phyloP scores from a whole-genome alignment of 2,113 vertebrate genomes.

The Mugil cephalus region DNA sequence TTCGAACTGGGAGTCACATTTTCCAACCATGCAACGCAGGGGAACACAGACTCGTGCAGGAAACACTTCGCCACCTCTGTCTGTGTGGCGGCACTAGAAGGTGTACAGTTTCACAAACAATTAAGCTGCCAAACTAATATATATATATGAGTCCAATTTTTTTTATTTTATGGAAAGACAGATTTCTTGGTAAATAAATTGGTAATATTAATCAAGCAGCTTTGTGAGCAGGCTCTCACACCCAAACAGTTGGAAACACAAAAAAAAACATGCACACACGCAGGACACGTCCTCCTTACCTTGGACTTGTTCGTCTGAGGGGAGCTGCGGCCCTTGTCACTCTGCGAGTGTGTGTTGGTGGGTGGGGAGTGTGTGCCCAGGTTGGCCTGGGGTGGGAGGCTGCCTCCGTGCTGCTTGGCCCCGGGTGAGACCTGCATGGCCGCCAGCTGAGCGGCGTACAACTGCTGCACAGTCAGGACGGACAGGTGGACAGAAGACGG shows the following conservation, averaged over 20 bases:
- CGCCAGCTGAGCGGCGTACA: conserved; percentile 97
- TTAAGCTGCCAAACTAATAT: neutral
- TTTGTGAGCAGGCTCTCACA: neutral
- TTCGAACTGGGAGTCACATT: conserved; percentile 21
- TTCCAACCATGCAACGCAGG: conserved; percentile 47
- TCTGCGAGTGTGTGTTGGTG: conserved; percentile 92
- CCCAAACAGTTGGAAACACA: neutral
- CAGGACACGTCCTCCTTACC: conserved; percentile 84
- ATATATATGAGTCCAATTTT: too few relatives aligned
- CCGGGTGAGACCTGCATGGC: conserved; percentile 99
- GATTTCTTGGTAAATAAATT: too few relatives aligned
- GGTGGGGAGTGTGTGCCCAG: conserved; percentile 94
- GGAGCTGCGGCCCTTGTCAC: conserved; percentile 94
- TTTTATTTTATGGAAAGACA: too few relatives aligned
- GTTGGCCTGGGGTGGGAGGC: conserved; percentile 91
- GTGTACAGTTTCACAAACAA: neutral
- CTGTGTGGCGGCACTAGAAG: conserved; percentile 26
- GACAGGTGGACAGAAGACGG: conserved; percentile 45
- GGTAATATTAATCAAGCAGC: neutral
- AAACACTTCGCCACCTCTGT: neutral
- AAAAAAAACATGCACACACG: conserved; percentile 33
- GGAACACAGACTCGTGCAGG: conserved; percentile 9
- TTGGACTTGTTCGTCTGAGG: conserved; percentile 93
- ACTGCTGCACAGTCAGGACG: conserved; percentile 87
- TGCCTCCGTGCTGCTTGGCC: conserved; percentile 90